Evolutionary conservation across 2,888 invertebrate genomes (phyloP).

Genomic region (Blomia tropicalis): DNA sequence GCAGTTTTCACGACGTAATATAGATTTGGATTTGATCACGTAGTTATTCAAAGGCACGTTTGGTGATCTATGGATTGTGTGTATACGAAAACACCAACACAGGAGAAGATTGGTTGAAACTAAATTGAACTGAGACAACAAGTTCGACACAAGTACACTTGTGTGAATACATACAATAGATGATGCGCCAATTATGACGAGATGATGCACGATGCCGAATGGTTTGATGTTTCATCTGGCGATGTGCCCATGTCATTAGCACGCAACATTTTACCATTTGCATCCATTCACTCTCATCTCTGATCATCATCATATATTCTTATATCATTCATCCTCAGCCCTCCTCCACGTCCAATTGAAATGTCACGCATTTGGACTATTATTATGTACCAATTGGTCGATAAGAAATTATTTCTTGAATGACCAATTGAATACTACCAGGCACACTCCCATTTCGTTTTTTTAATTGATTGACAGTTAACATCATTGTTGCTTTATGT

Average conservation of each 20-base stretch:
- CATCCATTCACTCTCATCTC: background rate
- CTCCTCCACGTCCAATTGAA: conserved; percentile 13
- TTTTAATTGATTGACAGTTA: conserved; percentile 12
- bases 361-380: background rate
- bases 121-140: background rate
- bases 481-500: too few relatives aligned
- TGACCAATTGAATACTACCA: background rate
- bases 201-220: background rate
- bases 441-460: background rate
- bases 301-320: too few relatives aligned
- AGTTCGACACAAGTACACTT: background rate
- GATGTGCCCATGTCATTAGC: too few relatives aligned
- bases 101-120: too few relatives aligned
- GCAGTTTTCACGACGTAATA: too few relatives aligned
- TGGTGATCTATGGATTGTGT: too few relatives aligned
- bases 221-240: background rate
- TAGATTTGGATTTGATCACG: too few relatives aligned
- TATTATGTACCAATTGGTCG: too few relatives aligned
- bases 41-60: too few relatives aligned
- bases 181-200: background rate
- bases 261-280: too few relatives aligned
- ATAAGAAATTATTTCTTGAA: too few relatives aligned
- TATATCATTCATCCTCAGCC: background rate
- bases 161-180: background rate
- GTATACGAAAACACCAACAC: too few relatives aligned